These are phyloP conservation scores for Apamea crenata DNA, from an alignment of 2,888 invertebrate species.

Conservation along the genomic window DNA sequence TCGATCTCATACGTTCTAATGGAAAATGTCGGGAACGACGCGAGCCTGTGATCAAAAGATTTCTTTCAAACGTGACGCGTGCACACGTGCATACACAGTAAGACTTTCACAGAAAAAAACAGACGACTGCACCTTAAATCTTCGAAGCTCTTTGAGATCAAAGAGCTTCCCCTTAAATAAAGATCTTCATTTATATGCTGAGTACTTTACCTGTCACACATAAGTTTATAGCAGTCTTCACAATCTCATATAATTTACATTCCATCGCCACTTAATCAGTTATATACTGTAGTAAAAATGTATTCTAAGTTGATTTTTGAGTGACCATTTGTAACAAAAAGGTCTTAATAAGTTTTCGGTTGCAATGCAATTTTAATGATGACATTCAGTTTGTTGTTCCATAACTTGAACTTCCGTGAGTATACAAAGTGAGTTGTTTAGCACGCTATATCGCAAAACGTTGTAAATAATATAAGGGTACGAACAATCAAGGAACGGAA, in stretches of 20 bases:
- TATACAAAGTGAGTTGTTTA: not conserved
- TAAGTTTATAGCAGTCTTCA: no score
- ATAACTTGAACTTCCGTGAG: no score
- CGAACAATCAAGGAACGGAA: not conserved
- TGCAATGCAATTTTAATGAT: no score
- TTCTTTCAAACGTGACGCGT: constrained; percentile 15
- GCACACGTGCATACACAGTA: no score
- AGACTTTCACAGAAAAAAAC: constrained; percentile 34
- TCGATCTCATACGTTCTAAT: constrained; percentile 11
- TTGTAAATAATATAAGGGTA: not conserved
- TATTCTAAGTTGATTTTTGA: no score
- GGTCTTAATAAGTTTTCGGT: no score
- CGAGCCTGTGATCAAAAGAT: constrained; percentile 48
- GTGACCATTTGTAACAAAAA: no score
- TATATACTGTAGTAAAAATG: no score
- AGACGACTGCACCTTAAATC: constrained; percentile 43
- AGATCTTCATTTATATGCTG: constrained; percentile 5
- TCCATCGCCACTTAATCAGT: no score
- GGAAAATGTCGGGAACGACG: constrained; percentile 10
- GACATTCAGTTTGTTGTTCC: no score
- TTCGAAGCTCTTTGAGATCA: constrained; percentile 38
- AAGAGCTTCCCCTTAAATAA: constrained; percentile 34
- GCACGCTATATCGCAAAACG: not conserved
- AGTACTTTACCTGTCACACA: not conserved
- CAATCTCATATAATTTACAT: no score